Evolutionary conservation across 2,797 vertebrate species (phyloP).

Genomic region (Anguilla pacifica): DNA sequence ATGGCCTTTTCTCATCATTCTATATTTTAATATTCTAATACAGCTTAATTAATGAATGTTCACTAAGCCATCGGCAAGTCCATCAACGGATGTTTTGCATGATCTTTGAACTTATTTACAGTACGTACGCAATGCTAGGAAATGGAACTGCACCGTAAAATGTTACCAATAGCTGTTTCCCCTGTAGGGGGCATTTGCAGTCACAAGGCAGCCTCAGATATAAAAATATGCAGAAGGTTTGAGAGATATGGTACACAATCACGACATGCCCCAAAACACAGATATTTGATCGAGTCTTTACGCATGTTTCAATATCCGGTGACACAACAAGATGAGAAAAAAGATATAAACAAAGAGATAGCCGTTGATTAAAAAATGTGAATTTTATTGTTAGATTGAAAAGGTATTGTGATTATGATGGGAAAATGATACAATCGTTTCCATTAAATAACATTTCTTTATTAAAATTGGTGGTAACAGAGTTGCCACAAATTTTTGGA

Average conservation of each 20-base stretch:
- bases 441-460: neutral
- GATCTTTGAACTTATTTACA: too few relatives aligned
- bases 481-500: neutral
- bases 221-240: neutral
- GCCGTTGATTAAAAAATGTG: neutral
- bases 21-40: too few relatives aligned
- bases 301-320: neutral
- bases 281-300: neutral
- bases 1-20: too few relatives aligned
- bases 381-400: neutral
- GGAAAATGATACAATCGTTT: neutral
- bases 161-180: neutral
- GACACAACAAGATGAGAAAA: neutral
- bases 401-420: neutral
- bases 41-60: too few relatives aligned
- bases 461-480: neutral
- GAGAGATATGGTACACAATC: neutral
- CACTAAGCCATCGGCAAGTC: too few relatives aligned
- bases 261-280: neutral
- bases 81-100: too few relatives aligned
- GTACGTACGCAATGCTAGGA: too few relatives aligned
- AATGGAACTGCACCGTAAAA: too few relatives aligned
- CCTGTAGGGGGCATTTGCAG: neutral
- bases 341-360: neutral
- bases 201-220: neutral